Percentiles rank a stretch among this genome's conserved stretches.
Conservation (phyloP, 2,113 vertebrate genomes). For the Diphyllodes magnificus region DNA sequence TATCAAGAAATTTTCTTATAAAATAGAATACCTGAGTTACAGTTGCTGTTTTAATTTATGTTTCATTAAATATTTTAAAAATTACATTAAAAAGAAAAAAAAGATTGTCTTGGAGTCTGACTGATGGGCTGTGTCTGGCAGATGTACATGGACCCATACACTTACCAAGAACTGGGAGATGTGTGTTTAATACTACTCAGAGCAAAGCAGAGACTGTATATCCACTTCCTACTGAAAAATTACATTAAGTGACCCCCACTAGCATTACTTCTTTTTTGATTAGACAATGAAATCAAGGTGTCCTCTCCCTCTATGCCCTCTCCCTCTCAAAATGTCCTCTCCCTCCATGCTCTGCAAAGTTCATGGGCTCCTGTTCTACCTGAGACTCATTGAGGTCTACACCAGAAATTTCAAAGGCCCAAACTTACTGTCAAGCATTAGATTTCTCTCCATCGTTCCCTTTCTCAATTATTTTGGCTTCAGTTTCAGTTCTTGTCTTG, state of each 20-base stretch:
- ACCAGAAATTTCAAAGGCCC: not conserved
- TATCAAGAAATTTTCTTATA: not conserved
- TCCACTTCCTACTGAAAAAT: not conserved
- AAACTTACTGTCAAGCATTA: not conserved
- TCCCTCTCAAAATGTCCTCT: not conserved
- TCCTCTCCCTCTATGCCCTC: not conserved
- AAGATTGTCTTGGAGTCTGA: not conserved
- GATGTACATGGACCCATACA: not conserved
- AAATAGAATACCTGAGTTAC: not conserved
- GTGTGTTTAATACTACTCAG: not conserved
- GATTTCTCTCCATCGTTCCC: not conserved
- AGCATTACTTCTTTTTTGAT: not conserved
- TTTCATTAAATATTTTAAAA: not conserved
- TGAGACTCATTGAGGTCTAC: not conserved
- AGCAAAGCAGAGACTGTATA: not conserved
- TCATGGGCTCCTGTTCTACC: not conserved
- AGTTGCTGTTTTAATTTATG: not conserved
- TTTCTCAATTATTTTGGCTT: not conserved
- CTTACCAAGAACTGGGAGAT: not conserved
- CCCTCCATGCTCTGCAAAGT: not conserved
- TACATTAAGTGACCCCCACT: not conserved
- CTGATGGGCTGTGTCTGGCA: not conserved
- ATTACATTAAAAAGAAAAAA: not conserved
- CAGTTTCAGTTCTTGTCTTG: not conserved
- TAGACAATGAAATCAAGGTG: not conserved